Base-by-base conservation (phyloP, 2,888 invertebrate genomes). In the Allolobophora icterica region DNA sequence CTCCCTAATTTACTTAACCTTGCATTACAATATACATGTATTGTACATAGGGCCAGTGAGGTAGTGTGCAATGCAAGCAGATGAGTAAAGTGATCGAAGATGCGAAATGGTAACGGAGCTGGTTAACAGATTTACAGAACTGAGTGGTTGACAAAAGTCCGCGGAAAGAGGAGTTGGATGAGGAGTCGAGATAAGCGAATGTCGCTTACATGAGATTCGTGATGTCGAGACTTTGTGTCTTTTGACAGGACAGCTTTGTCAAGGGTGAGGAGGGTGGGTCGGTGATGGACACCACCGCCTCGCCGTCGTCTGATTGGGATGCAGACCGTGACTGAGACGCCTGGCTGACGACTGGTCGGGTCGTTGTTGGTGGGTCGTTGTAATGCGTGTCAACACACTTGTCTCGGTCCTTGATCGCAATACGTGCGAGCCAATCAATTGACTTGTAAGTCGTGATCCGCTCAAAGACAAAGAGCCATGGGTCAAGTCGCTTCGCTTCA, bases 131-230 rank as follows among this genome's bases (percentile, higher is more conserved):
- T 71, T 71, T 11, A 71, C 30, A 71, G 30, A 1, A n/a, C 6
- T n/a, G n/a, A n/a, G 3, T 71, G 71, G 11, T 71, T 52, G 24
- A 24, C 24, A 17, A 19, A 45, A 19, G 45, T 21, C 52, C 24
- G 52, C 6, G 21, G 21, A 52, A 24, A 11, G 52, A 52, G 21
- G 52, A 52, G 52, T 52, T 4, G 45, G 45, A 45, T 17, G 13
- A 45, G 45, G n/a, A n/a, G n/a, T n/a, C 19, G 45, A 21, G 52
- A 52, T 52, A 24, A 52, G 52, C 24, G 52, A 52, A 24, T 1
- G n/a, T n/a, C 71, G n/a, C n/a, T 71, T n/a, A 71, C 71, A 71
- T 71, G 71, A 71, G 71, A 71, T n/a, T 71, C 71, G 71, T 71
- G n/a, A 30, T 71, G 71, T 71, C 11, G 71, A 71, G 71, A 71